Conservation (phyloP, 2,113 vertebrate species). For the Progne subis region DNA sequence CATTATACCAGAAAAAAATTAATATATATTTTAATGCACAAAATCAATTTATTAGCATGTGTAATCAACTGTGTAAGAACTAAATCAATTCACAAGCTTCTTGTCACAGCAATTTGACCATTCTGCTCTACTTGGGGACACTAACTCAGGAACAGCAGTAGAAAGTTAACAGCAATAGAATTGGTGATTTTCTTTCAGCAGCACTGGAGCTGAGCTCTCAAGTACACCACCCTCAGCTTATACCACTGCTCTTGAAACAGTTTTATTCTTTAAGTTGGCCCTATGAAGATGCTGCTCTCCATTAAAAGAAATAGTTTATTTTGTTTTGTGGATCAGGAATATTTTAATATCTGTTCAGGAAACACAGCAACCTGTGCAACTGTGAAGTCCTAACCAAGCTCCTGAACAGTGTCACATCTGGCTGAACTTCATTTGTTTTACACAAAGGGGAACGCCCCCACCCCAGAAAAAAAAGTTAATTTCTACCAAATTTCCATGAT, state of each 20-base stretch:
- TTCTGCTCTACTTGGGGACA: not conserved
- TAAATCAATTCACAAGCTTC: constrained; percentile 30
- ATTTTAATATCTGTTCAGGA: not conserved
- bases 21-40: constrained; percentile 13
- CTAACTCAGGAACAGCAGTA: not conserved
- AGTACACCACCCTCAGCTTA: not conserved
- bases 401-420: not conserved
- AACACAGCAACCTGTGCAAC: not conserved
- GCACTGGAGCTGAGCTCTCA: not conserved
- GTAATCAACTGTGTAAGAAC: constrained; percentile 35
- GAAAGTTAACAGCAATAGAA: not conserved
- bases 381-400: not conserved
- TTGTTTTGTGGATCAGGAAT: not conserved
- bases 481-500: not conserved
- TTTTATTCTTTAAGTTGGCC: not conserved
- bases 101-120: constrained; percentile 4
- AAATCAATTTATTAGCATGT: constrained; percentile 26
- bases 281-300: not conserved
- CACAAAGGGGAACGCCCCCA: not conserved
- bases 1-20: not conserved
- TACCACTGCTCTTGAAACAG: not conserved
- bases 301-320: not conserved
- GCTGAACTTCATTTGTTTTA: not conserved
- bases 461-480: not conserved
- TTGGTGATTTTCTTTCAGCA: not conserved